phyloP scores from a whole-genome alignment of 2,797 vertebrate genomes.

The Peromyscus aztecus region DNA sequence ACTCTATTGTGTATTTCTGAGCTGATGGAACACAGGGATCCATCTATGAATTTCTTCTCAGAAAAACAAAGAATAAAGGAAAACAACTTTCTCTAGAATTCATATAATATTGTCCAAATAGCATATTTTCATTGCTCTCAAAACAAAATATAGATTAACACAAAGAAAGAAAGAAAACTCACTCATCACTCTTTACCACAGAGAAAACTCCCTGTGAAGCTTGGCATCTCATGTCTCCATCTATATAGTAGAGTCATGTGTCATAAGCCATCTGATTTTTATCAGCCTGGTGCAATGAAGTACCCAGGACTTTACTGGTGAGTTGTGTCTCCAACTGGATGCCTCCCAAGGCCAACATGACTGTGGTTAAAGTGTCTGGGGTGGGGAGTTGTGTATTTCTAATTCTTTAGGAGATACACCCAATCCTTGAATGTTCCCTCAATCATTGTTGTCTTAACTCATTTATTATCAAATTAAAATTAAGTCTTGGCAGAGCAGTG shows the following conservation, averaged over 20 bases:
- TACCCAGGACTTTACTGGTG: not conserved
- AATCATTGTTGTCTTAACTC: not conserved
- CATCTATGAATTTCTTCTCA: conserved; percentile 15
- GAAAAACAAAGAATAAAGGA: conserved; percentile 46
- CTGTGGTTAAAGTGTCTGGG: not conserved
- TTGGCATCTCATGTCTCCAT: not conserved
- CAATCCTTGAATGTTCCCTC: not conserved
- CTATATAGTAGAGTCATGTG: not conserved
- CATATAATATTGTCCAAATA: not conserved
- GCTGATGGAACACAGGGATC: not conserved
- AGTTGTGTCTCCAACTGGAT: not conserved
- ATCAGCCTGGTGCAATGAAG: not conserved
- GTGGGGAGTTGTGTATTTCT: not conserved
- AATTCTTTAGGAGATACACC: conserved; percentile 2
- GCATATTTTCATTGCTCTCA: not conserved
- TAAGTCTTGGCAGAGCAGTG: too few relatives aligned
- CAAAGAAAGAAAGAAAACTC: conserved; percentile 25
- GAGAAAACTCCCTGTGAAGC: not conserved
- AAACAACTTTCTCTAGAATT: not conserved
- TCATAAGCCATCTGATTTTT: conserved; percentile 34
- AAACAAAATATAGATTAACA: conserved; percentile 36
- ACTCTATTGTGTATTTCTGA: not conserved
- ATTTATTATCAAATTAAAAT: conserved; percentile 42
- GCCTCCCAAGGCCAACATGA: not conserved
- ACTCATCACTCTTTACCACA: not conserved